Conservation (phyloP, 64 coral and sea anemone species). For the Cladopsammia gracilis region DNA sequence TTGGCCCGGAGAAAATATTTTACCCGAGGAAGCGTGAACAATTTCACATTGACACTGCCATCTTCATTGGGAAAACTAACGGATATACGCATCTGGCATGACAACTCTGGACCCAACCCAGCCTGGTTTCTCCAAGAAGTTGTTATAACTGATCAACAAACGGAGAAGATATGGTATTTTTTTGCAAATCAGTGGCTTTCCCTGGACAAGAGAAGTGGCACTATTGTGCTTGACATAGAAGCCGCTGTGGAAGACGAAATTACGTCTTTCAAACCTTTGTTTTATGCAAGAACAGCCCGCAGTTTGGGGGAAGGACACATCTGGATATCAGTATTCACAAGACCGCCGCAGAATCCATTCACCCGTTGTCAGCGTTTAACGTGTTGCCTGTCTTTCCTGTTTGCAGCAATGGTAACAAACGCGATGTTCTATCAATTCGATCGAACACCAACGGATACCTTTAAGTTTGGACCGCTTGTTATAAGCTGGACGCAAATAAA, state of each 20-base stretch:
- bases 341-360: too few relatives aligned
- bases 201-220: constrained; percentile 45
- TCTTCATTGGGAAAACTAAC: constrained; percentile 7
- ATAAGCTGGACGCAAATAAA: too few relatives aligned
- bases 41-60: constrained; percentile 20
- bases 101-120: constrained; percentile 43
- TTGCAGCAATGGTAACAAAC: constrained; percentile 63
- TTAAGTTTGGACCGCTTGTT: too few relatives aligned
- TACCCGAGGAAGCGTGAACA: constrained; percentile 53
- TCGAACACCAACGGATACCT: too few relatives aligned
- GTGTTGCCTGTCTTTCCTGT: constrained; percentile 47
- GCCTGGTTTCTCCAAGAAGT: background rate
- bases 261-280: constrained; percentile 34
- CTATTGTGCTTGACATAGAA: constrained; percentile 35
- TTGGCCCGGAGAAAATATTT: constrained; percentile 8
- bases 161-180: constrained; percentile 38
- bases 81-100: constrained; percentile 53
- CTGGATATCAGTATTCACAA: background rate
- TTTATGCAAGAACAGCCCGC: constrained; percentile 34
- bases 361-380: background rate
- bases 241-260: constrained; percentile 35
- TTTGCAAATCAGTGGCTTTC: constrained; percentile 61
- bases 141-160: constrained; percentile 44
- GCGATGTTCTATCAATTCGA: constrained; percentile 2
- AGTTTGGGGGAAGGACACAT: constrained; percentile 60